Conservation (phyloP, 1,140 invertebrate species). For the Sarcophaga bullata region DNA sequence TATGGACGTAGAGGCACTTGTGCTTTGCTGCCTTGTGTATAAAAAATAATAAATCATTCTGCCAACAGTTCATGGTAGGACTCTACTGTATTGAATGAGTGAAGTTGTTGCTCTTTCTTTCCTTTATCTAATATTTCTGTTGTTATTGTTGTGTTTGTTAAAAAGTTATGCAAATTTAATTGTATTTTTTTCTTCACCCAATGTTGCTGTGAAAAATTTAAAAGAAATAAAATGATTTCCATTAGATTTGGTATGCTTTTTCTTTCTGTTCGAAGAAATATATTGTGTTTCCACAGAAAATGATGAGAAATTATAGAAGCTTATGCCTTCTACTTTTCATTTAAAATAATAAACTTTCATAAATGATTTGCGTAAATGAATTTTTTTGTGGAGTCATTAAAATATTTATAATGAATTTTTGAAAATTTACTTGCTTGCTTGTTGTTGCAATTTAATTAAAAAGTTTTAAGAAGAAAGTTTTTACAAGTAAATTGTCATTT, state of each 20-base stretch:
- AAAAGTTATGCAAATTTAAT: slow-evolving; percentile 12
- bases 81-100: slow-evolving; percentile 12
- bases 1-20: too few species aligned
- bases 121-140: background rate
- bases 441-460: background rate
- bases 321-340: background rate
- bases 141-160: background rate
- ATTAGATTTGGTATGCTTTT: background rate
- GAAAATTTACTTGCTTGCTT: background rate
- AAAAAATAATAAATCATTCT: background rate
- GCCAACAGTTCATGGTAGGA: too few species aligned
- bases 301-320: background rate
- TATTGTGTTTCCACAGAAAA: background rate
- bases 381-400: background rate
- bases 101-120: background rate
- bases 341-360: slow-evolving; percentile 1
- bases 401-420: background rate
- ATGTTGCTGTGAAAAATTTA: slow-evolving; percentile 1
- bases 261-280: background rate
- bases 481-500: background rate
- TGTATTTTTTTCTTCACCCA: background rate
- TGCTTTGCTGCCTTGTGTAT: too few species aligned
- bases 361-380: background rate
- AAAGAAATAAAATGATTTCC: background rate
- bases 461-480: background rate